Base-by-base conservation (phyloP, 2,113 vertebrate genomes). In the cattle (Bos taurus) region DNA sequence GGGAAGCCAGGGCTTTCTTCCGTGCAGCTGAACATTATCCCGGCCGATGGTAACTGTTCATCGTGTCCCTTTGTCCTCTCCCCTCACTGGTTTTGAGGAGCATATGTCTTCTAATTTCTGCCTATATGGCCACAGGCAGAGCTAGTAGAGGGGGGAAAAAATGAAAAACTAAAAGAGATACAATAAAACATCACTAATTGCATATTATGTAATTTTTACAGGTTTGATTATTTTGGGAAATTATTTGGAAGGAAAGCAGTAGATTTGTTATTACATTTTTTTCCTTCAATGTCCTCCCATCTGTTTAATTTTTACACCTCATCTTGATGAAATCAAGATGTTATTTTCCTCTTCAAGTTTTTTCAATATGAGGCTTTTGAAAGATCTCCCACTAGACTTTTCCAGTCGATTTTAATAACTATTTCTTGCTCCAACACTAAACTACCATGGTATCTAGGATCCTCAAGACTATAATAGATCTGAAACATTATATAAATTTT, bases 141-240 rank as follows among this genome's bases (percentile, higher is more conserved):
- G n/a, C 52, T 25, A 30, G 2, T 4, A 64, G 26, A 57, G 52
- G 10, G 48, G n/a, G 17, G 14, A 9, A 3, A 46, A 5, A 28
- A 83, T 78, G 43, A 81, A 92, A 56, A 81, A 43, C 43, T 28
- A 56, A 92, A 71, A 52, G n/a, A 92, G 40, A 30, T 77, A 30
- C 43, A 90, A 85, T 57, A 90, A 82, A 92, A 64, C 40, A 92
- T 91, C 83, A 82, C 50, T 54, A 89, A 95, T n/a, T 56, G 30
- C 16, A 74, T 30, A 74, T 94, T 96, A 97, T 78, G 6, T 87
- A 97, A 95, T 60, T 87, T 96, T 97, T 93, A 94, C 40, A 95
- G 82, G 91, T 92, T 92, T 91, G n/a, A 86, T 92, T 96, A 97
- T 96, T 98, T 97, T 54, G 5, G 62, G 94, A 97, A 96, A 85